Conservation (phyloP, 2,113 vertebrate genomes). For the Eidolon helvum region DNA sequence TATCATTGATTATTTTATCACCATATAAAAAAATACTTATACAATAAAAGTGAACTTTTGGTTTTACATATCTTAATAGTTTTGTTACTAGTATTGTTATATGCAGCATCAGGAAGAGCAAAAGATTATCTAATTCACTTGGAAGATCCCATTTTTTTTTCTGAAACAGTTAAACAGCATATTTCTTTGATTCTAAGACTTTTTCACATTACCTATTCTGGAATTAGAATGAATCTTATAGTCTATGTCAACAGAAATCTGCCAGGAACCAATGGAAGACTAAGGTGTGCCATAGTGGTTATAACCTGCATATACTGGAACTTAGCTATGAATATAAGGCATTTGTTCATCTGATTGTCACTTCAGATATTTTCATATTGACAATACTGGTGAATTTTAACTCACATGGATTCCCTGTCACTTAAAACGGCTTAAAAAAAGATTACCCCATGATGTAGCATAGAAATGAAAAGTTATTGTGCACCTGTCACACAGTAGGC, state of each 20-base stretch:
- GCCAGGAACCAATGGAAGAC: not conserved
- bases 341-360: conserved; percentile 40
- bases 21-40: not conserved
- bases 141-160: not conserved
- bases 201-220: conserved; percentile 36
- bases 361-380: conserved; percentile 40
- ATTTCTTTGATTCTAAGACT: not conserved
- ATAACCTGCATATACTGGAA: not conserved
- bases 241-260: conserved; percentile 5
- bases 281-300: not conserved
- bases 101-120: conserved; percentile 10
- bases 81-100: not conserved
- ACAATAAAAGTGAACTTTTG: conserved; percentile 35
- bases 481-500: conserved; percentile 15
- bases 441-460: conserved; percentile 17
- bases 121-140: conserved; percentile 14
- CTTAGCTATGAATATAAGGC: conserved; percentile 31
- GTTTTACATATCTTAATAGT: conserved; percentile 20
- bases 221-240: conserved; percentile 32
- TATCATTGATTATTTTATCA: conserved; percentile 45
- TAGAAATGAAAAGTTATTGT: conserved; percentile 49
- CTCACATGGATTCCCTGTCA: conserved; percentile 20
- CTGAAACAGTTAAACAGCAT: not conserved
- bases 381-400: conserved; percentile 49
- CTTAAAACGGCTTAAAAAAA: conserved; percentile 55